Base-by-base conservation (phyloP, 1,140 invertebrate species). In the Caenorhabditis brenneri region DNA sequence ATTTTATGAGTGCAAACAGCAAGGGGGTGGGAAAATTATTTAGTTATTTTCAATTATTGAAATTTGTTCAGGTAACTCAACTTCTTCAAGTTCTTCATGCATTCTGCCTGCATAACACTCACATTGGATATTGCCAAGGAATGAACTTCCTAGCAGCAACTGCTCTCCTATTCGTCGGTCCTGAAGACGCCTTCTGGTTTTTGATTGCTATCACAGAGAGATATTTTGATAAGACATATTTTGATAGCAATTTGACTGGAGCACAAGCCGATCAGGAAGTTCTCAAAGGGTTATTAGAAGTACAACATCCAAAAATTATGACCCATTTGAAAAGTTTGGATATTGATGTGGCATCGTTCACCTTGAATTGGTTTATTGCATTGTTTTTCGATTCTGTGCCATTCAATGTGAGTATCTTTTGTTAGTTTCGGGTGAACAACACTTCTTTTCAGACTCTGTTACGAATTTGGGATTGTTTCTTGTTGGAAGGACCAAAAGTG, bases 391-490 rank as follows among this genome's bases (percentile, higher is more conserved):
- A 93, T 88, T 91, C 92, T 10, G 91, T 93, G 7, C 92, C 92
- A 15, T 93, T 93, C 87, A 88, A 92, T 88, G 92, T 92, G 89
- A 88, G 89, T 33, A 42, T 81, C 83, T 84, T 83, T 79, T n/a
- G 16, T 12, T 3, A n/a, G 10, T 7, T n/a, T 0, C 0, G 2
- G 0, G 10, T 29, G 15, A 22, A 22, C 10, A 16, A 22, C 9
- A 33, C 19, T 78, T 39, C 19, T 79, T 90, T 89, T 82, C 89
- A 93, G 92, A 93, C 92, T 5, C 88, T 93, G 78, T 86, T 93
- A 15, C 84, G 92, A 39, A 91, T 93, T 9, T 93, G 96, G 96
- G 96, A 98, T 91, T 96, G 95, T 88, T 92, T 98, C 53, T 96
- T 98, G 91, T 94, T 95, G 87, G 96, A 83, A 49, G 82, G 82